Conservation (phyloP, 2,113 vertebrate species). For the Myrmophylax atrothorax region DNA sequence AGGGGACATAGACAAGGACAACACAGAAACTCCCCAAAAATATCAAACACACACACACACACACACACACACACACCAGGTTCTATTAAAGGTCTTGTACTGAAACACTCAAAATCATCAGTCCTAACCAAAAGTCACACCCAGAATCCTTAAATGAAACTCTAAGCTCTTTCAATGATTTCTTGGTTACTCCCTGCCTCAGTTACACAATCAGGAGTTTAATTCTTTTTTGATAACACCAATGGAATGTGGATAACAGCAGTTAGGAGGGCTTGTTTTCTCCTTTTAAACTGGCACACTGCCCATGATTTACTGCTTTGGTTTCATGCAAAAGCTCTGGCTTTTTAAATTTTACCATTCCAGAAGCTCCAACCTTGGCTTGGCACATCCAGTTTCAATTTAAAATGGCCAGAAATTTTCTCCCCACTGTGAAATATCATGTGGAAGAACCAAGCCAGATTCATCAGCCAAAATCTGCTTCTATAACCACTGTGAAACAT, state of each 20-base stretch:
- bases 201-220: background rate
- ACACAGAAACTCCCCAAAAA: background rate
- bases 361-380: background rate
- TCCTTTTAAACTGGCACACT: background rate
- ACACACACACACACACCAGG: background rate
- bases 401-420: background rate
- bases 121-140: background rate
- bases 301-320: background rate
- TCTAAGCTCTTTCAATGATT: background rate
- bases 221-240: background rate
- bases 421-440: background rate
- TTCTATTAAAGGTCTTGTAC: background rate
- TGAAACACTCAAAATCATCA: background rate
- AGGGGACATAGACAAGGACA: fast-evolving
- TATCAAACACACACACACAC: background rate
- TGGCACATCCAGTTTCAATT: background rate
- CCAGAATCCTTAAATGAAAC: background rate
- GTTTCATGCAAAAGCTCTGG: background rate
- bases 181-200: background rate
- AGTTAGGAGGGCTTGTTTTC: background rate
- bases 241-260: background rate
- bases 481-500: background rate
- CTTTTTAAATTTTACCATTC: background rate
- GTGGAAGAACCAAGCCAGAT: background rate
- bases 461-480: background rate